These are phyloP conservation scores for Lophius piscatorius DNA, from an alignment of 2,113 vertebrate species.

Conservation along the genomic window DNA sequence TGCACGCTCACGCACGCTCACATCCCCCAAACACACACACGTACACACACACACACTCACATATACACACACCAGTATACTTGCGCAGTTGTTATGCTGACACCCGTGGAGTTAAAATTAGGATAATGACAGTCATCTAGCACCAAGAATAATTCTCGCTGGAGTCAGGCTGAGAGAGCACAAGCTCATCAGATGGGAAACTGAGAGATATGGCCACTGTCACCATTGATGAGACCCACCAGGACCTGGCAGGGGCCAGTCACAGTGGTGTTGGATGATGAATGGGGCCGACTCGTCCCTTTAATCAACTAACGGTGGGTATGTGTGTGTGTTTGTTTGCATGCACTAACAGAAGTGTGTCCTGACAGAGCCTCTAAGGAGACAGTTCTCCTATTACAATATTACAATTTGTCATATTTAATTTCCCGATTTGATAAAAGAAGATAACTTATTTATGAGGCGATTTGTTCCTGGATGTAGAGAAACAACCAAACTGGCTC, in stretches of 20 bases:
- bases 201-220: slow-evolving; percentile 50
- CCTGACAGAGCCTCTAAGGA: slow-evolving; percentile 43
- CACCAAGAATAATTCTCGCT: slow-evolving; percentile 40
- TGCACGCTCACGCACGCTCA: too few relatives aligned
- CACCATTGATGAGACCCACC: slow-evolving; percentile 54
- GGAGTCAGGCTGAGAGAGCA: slow-evolving; percentile 39
- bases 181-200: slow-evolving; percentile 48
- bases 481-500: slow-evolving; percentile 33
- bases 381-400: slow-evolving; percentile 69
- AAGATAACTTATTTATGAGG: slow-evolving; percentile 75
- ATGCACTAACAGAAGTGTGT: slow-evolving; percentile 15
- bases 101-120: slow-evolving; percentile 41
- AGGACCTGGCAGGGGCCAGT: slow-evolving; percentile 35
- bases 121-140: slow-evolving; percentile 56
- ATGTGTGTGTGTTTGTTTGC: slow-evolving; percentile 6
- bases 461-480: slow-evolving; percentile 64
- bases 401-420: slow-evolving; percentile 78
- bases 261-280: slow-evolving; percentile 46
- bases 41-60: neutral
- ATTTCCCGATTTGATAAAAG: slow-evolving; percentile 73
- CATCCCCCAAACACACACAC: too few relatives aligned
- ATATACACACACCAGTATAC: slow-evolving; percentile 7
- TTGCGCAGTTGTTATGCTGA: slow-evolving; percentile 18
- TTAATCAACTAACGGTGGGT: slow-evolving; percentile 43
- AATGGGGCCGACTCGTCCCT: slow-evolving; percentile 30